These are phyloP conservation scores for Diaphora mendica DNA, from an alignment of 2,888 invertebrate species.

Conservation along the genomic window DNA sequence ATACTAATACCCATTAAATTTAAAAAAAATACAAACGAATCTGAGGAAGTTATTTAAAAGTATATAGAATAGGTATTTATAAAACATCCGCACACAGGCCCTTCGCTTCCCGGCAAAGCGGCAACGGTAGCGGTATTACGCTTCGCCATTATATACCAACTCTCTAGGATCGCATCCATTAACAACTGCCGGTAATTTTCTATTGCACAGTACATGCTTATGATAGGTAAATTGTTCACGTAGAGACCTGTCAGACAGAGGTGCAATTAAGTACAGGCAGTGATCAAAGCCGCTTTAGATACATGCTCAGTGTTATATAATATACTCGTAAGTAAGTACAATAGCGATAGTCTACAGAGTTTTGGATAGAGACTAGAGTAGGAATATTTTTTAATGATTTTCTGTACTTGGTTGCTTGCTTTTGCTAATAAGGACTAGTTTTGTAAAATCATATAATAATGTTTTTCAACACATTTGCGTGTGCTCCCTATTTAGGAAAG, in stretches of 20 bases:
- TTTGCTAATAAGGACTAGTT: too few relatives aligned
- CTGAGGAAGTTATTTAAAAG: constrained; percentile 49
- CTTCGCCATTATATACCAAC: constrained; percentile 52
- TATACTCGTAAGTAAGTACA: constrained; percentile 29
- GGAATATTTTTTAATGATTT: constrained; percentile 1
- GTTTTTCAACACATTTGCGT: too few relatives aligned
- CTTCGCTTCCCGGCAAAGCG: constrained; percentile 59
- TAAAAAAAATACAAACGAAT: constrained; percentile 28
- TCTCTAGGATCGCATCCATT: constrained; percentile 68
- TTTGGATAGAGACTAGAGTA: constrained; percentile 25
- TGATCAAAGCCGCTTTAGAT: constrained; percentile 57
- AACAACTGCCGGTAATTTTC: constrained; percentile 58
- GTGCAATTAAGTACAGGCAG: constrained; percentile 53
- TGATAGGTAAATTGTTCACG: constrained; percentile 28
- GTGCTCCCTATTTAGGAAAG: background rate
- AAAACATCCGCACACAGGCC: constrained; percentile 43
- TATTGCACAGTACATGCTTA: constrained; percentile 41
- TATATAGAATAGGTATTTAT: constrained; percentile 14
- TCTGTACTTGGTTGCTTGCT: too few relatives aligned
- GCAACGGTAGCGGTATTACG: constrained; percentile 48
- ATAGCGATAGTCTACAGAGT: constrained; percentile 38
- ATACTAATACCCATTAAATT: background rate
- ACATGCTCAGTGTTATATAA: constrained; percentile 44
- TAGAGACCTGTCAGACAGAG: constrained; percentile 42
- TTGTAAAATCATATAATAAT: too few relatives aligned